A percentile compares a stretch with the other conserved stretches of the same genome.
phyloP scores from a whole-genome alignment of 2,113 vertebrate species.

The Colossoma macropomum region DNA sequence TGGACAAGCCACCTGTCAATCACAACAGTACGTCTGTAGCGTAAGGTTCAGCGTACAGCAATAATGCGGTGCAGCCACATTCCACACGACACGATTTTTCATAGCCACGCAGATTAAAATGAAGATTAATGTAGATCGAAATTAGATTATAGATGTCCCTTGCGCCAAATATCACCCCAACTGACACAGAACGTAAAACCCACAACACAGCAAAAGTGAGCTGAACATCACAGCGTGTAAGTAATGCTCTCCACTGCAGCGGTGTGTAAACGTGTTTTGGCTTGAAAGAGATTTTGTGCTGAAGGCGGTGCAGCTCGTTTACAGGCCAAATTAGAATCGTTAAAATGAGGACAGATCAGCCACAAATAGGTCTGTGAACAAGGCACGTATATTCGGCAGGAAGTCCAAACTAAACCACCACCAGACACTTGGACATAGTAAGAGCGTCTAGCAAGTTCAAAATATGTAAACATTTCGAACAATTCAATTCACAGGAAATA shows the following conservation, averaged over 20 bases:
- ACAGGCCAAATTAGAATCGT: neutral
- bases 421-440: neutral
- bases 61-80: neutral
- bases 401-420: neutral
- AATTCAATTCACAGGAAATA: too few relatives aligned
- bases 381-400: neutral
- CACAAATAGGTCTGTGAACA: neutral
- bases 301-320: neutral
- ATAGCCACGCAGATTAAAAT: neutral
- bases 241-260: neutral
- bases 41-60: neutral
- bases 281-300: neutral
- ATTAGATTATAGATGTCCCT: neutral
- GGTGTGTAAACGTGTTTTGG: neutral
- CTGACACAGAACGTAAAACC: neutral
- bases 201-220: neutral
- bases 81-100: neutral
- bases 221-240: neutral
- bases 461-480: too few relatives aligned
- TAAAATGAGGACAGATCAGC: too few relatives aligned
- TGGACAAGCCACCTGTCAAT: slow-evolving; percentile 47
- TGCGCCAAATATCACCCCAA: neutral
- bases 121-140: neutral
- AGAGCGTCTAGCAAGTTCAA: too few relatives aligned
- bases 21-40: slow-evolving; percentile 26